Evolutionary conservation across 2,113 vertebrate genomes (phyloP), one percentile per base, ranked within the genome.

Genomic region (Eleginops maclovinus): DNA sequence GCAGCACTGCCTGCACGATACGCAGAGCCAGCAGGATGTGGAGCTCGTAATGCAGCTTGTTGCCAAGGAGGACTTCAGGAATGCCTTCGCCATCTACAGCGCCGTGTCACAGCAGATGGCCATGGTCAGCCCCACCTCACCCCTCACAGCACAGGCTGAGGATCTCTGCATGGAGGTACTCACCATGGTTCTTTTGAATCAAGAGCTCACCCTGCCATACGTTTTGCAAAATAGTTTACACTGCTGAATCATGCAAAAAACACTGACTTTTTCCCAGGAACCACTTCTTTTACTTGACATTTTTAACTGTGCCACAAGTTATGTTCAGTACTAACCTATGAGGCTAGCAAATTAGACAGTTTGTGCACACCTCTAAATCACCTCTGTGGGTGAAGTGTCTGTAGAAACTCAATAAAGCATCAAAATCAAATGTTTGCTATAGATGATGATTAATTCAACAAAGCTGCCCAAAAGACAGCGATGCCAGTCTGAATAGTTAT

Each of bases 11-110:
- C 93, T 99, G 92, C 84, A 90, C 72, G 98, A 99, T 88, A 88
- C 94, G 76, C 97, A 98, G 94, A 98, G 97, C 93, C 96, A 97
- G 93, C 95, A 97, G 79, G 98, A 99, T 84, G 93, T 96, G 80
- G 91, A 94, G 75, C 91, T 98, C 80, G 93, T 98, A 72, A 92
- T 95, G 89, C 96, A 97, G 84, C 95, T 99, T 65, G 93, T 98
- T 51, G 93, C 95, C 65, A 96, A 95, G 76, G 94, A 89, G 16
- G 97, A 98, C 90, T 99, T 99, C 91, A 96, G 94, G 93, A 96
- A 94, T 87, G 97, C 97, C 1, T 97, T 97, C 92, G 94, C 92
- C 83, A 94, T 98, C 88, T 96, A 97, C 94, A 95, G 94, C 2
- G 93, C 95, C 50, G 94, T 99, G 63, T 94, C 97, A 28, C 94